Percentiles rank a stretch among this genome's conserved stretches.
Conservation (phyloP, 2,797 vertebrate genomes). For the Acanthurus tractus region DNA sequence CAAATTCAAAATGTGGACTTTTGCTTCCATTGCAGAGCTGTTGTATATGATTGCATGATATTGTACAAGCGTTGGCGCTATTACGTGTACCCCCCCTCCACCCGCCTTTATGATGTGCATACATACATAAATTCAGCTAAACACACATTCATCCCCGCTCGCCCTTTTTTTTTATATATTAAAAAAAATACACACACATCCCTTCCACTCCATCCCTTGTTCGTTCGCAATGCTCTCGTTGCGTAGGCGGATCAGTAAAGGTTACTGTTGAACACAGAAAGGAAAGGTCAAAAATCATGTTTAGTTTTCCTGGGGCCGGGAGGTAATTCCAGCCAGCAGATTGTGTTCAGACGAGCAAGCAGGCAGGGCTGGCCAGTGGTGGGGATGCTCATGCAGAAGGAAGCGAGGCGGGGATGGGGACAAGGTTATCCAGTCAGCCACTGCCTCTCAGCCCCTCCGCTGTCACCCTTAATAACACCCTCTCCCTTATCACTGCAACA, state of each 20-base stretch:
- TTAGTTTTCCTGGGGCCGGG: conserved; percentile 86
- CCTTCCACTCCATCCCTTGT: conserved; percentile 52
- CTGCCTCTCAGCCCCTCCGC: conserved; percentile 81
- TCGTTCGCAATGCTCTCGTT: conserved; percentile 66
- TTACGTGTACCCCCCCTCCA: conserved; percentile 2
- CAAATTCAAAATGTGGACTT: neutral
- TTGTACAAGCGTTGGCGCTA: conserved; percentile 21
- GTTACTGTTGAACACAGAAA: conserved; percentile 88
- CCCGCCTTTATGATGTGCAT: conserved; percentile 28
- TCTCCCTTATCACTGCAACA: conserved; percentile 87
- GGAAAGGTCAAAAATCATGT: conserved; percentile 90
- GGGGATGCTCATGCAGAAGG: conserved; percentile 80
- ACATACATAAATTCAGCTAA: conserved; percentile 56
- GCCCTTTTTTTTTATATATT: conserved; percentile 12
- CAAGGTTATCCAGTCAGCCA: conserved; percentile 87
- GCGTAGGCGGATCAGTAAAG: conserved; percentile 81
- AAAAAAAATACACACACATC: conserved; percentile 39
- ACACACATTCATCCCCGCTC: conserved; percentile 45
- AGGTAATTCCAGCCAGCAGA: conserved; percentile 87
- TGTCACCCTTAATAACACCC: conserved; percentile 87
- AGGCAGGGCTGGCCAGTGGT: conserved; percentile 76
- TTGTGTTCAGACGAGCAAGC: conserved; percentile 82
- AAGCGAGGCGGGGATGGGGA: conserved; percentile 78
- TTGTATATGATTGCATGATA: conserved; percentile 25
- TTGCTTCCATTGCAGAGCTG: conserved; percentile 1